Evolutionary conservation across 37 sponge, comb jelly and placozoan species (phyloP), one percentile per base, ranked within the genome.

Genomic region (Beroe ovata): DNA sequence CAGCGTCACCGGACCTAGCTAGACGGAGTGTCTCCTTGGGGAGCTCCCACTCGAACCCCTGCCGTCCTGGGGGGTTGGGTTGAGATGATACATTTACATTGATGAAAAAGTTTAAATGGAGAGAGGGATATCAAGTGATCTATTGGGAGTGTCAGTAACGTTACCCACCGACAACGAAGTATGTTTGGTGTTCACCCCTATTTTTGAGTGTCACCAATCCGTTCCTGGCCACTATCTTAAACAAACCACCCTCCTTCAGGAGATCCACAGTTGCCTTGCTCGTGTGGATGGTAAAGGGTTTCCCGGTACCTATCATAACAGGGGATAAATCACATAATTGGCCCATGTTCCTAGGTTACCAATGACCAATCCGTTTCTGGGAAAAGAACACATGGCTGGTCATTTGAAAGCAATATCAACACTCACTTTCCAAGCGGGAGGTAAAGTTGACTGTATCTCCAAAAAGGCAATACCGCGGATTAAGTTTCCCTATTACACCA

Each of bases 371-470:
- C n/a, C n/a, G n/a, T n/a, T n/a, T n/a, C n/a, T n/a, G n/a, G n/a
- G n/a, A n/a, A n/a, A n/a, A n/a, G n/a, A n/a, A n/a, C n/a, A n/a
- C n/a, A n/a, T n/a, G n/a, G n/a, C n/a, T n/a, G n/a, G n/a, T n/a
- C n/a, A n/a, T n/a, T n/a, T n/a, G n/a, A n/a, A n/a, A n/a, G n/a
- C n/a, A n/a, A n/a, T n/a, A 58, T 19, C 11, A 16, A 34, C 35
- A 34, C 69, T 26, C 14, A 66, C 84, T 77, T 42, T 77, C 84
- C 26, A 77, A 35, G 14, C 84, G 42, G 26, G 84, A 77, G 2
- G 84, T 77, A 42, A 77, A 77, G 84, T 77, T 77, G 26, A 77
- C 84, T 28, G 84, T 77, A 23, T 77, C 84, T 26, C 84, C 84
- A 42, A 77, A 77, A 2, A 77, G 28, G 47, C 84, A 77, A 23